phyloP scores from a whole-genome alignment of 2,113 vertebrate genomes.

The Scolopax mira region DNA sequence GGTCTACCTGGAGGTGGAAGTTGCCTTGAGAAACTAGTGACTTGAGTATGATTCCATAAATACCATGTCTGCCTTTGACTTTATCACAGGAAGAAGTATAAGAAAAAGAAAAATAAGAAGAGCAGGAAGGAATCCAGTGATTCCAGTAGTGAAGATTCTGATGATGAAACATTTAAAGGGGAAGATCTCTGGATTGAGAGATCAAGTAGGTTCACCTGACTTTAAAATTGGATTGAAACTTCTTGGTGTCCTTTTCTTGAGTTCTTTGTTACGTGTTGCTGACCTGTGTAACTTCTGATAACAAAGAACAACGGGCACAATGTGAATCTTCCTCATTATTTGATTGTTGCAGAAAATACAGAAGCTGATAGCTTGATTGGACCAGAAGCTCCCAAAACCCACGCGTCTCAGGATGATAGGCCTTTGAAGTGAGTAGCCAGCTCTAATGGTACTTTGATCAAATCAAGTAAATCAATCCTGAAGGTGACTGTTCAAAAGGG shows the following conservation, averaged over 20 bases:
- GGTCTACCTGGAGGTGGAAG: neutral
- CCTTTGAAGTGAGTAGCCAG: conserved; percentile 88
- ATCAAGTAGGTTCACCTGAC: conserved; percentile 73
- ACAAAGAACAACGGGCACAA: neutral
- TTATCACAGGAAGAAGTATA: conserved; percentile 86
- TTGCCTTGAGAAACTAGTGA: neutral
- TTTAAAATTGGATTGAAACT: neutral
- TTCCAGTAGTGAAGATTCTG: conserved; percentile 88
- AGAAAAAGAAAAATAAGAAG: conserved; percentile 89
- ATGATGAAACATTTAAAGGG: conserved; percentile 75
- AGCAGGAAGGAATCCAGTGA: conserved; percentile 86
- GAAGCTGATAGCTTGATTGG: conserved; percentile 87
- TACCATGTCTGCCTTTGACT: neutral
- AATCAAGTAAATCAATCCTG: neutral
- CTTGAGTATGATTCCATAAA: neutral
- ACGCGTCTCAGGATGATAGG: conserved; percentile 89
- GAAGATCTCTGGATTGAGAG: conserved; percentile 91
- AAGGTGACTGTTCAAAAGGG: neutral
- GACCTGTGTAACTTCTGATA: neutral
- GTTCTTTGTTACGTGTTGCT: neutral
- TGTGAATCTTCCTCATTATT: neutral
- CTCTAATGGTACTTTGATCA: neutral
- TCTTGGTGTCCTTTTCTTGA: neutral
- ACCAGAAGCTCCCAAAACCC: conserved; percentile 92
- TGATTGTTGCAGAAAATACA: conserved; percentile 61